Conservation (phyloP, 2,797 vertebrate species). For the Labroides dimidiatus region DNA sequence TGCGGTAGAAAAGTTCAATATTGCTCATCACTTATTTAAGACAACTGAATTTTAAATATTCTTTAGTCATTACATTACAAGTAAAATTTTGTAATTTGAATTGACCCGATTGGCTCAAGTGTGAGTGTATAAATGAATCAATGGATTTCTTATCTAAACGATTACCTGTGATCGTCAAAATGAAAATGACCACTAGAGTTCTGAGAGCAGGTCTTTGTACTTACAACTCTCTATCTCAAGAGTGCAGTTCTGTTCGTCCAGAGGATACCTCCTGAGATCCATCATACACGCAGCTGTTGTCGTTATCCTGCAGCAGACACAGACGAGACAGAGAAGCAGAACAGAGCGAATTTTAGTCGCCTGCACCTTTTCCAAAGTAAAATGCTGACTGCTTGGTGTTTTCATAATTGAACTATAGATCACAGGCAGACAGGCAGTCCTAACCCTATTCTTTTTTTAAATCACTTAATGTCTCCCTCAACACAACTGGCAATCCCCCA, state of each 20-base stretch:
- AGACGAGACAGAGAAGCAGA: background rate
- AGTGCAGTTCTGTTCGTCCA: conserved; percentile 97
- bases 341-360: no score
- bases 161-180: no score
- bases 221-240: conserved; percentile 97
- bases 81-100: no score
- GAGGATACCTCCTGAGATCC: conserved; percentile 94
- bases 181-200: no score
- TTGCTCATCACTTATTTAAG: no score
- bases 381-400: conserved; percentile 46
- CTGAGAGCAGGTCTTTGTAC: conserved; percentile 65
- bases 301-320: conserved; percentile 87
- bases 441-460: background rate
- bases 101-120: no score
- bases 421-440: conserved; percentile 28
- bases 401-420: conserved; percentile 32
- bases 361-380: conserved; percentile 11
- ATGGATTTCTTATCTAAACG: no score
- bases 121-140: no score
- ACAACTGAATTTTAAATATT: no score
- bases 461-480: conserved; percentile 2
- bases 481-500: conserved; percentile 29
- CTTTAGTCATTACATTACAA: no score
- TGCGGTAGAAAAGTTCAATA: no score
- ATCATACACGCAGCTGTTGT: conserved; percentile 98